Evolutionary conservation across 2,888 invertebrate species (phyloP).

Genomic region (Petrolisthes manimaculis): DNA sequence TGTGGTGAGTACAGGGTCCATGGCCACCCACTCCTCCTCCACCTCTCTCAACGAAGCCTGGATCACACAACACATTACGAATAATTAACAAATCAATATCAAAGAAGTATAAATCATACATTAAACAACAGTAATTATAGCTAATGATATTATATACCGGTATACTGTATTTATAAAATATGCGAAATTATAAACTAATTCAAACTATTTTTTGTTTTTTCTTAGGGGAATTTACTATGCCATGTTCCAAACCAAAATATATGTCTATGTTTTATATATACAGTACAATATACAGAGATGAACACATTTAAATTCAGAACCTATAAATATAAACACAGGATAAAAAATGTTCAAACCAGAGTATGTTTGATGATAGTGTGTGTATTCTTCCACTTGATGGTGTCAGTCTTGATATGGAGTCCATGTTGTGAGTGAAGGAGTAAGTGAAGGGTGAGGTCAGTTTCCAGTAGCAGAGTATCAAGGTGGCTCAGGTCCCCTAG

Average conservation of each 20-base stretch:
- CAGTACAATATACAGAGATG: not conserved
- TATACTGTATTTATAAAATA: too few species aligned
- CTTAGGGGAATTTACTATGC: too few species aligned
- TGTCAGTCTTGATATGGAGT: slow-evolving; percentile 58
- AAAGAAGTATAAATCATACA: too few species aligned
- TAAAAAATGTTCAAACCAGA: slow-evolving; percentile 37
- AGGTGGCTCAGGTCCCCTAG: slow-evolving; percentile 47
- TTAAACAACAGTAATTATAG: too few species aligned
- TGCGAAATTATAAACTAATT: too few species aligned
- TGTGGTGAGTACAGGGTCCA: slow-evolving; percentile 50
- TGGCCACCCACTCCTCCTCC: slow-evolving; percentile 52
- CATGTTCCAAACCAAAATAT: too few species aligned
- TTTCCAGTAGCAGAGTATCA: slow-evolving; percentile 48
- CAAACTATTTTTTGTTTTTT: too few species aligned
- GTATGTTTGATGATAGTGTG: slow-evolving; percentile 60
- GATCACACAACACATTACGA: not conserved
- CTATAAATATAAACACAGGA: not conserved
- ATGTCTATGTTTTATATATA: too few species aligned
- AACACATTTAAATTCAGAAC: not conserved
- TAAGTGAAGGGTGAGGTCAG: slow-evolving; percentile 56
- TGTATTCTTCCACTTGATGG: slow-evolving; percentile 52
- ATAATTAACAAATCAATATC: too few species aligned
- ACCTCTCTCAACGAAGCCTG: slow-evolving; percentile 47
- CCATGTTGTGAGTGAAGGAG: slow-evolving; percentile 62
- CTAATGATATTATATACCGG: too few species aligned